Evolutionary conservation across 2,888 invertebrate genomes (phyloP), one percentile per base, ranked within the genome.

Genomic region (Nudaria mundana): DNA sequence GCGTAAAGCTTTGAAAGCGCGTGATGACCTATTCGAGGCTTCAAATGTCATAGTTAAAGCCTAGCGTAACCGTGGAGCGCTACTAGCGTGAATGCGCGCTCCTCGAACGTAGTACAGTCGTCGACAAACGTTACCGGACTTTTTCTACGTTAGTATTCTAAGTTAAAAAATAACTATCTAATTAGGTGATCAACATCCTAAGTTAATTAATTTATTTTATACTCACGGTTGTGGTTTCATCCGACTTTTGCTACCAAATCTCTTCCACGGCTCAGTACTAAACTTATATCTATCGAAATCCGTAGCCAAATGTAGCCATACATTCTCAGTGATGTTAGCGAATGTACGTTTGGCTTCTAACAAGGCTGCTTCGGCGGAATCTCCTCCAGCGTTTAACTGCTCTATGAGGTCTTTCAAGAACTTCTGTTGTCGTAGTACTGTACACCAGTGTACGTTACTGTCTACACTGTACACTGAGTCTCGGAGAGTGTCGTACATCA

Each of bases 341-440:
- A 94, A 89, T 0, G 95, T 81, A 4, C 77, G 71, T 50, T 92
- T 91, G 12, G 94, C 87, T 24, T 91, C 90, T 5, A 18, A n/a
- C 1, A 83, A 57, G 2, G 89, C 77, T 0, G 83, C 74, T 37
- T 85, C 76, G 0, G 90, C 84, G 3, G 87, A 81, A 24, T 89
- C 84, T 0, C 86, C 88, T 15, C 71, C 70, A 0, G 90, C 89
- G 44, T 89, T 90, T 30, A 94, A 67, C 39, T 89, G 86, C 37
- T 92, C 90, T n/a, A 94, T 66, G 10, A 96, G 67, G 5, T 91
- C 86, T 5, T 91, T 92, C 13, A 97, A 87, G 76, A 97, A 97
- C 52, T 91, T 91, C 43, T 94, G 93, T 65, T 97, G 97, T 0
- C 93, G 89, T 10, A 97, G 74, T 59, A 96, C 91, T 30, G 94